Base-by-base conservation (phyloP, 2,888 invertebrate species). In the Dolichopus griseipennis region DNA sequence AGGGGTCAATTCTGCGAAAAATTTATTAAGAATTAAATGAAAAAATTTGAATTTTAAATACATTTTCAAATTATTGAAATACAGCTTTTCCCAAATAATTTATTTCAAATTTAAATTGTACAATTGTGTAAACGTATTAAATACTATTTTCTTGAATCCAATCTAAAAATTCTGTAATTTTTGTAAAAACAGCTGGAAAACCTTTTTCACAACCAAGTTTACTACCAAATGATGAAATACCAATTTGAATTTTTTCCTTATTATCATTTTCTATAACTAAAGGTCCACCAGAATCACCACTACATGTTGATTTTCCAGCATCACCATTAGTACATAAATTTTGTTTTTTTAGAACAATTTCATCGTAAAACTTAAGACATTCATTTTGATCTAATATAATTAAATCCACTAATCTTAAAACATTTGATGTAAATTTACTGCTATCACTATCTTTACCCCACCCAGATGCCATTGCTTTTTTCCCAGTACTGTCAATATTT, bases 251-350 rank as follows among this genome's bases (percentile, higher is more conserved):
- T 2, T 43, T 37, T 9, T n/a, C 41, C 0, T 70, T n/a, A 4
- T 67, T 66, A 22, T 0, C 34, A 6, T 64, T 64, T 1, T 34
- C 20, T 20, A 72, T 65, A 4, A 75, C 73, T 71, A 79, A 72
- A 69, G 80, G 79, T 65, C 79, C 78, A 33, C 79, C 79, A 21
- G 79, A 79, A 71, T 79, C 79, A 63, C 79, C 79, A 61, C 75
- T 73, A 73, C 79, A 79, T 65, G 76, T 76, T 66, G 78, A 79
- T 4, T 65, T 21, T 12, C 70, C 70, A n/a, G 61, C 62, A 6
- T 33, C 52, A 4, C 72, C 72, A 21, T 66, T 66, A 64, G 69
- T 5, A 66, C 78, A 79, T 61, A 79, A 68, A 65, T 73, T 75
- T 10, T 72, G 67, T 4, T 66, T n/a, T 1, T 70, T 72, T 61